Evolutionary conservation across 2,888 invertebrate species (phyloP).

Genomic region (Drosophila mulleri): DNA sequence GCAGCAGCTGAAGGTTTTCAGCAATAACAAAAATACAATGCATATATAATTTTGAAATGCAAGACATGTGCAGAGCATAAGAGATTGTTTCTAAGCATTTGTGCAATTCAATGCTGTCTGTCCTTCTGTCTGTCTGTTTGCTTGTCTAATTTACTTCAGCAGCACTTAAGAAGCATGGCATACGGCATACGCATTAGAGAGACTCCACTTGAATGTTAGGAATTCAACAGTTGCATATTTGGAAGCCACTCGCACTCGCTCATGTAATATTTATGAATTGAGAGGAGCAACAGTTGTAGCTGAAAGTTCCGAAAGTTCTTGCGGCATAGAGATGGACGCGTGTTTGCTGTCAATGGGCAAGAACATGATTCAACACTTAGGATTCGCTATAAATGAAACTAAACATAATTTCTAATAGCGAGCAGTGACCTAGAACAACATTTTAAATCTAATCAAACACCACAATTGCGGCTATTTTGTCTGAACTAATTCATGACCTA

Average conservation of each 20-base stretch:
- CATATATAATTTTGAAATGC: slow-evolving; percentile 29
- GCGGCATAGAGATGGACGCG: slow-evolving; percentile 6
- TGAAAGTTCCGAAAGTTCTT: neutral
- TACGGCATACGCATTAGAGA: neutral
- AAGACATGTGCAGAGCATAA: slow-evolving; percentile 15
- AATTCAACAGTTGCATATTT: slow-evolving; percentile 24
- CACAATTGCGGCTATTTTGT: neutral
- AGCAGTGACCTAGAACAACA: no score
- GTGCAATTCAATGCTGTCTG: slow-evolving; percentile 4
- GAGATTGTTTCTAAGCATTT: slow-evolving; percentile 20
- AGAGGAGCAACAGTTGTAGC: slow-evolving; percentile 10
- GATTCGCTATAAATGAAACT: neutral
- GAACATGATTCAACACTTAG: slow-evolving; percentile 4
- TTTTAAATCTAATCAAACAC: no score
- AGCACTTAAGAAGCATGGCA: slow-evolving; percentile 28
- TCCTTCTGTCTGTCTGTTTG: neutral
- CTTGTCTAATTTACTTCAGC: slow-evolving; percentile 13
- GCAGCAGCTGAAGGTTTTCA: neutral
- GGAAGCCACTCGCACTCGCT: slow-evolving; percentile 9
- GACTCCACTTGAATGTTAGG: slow-evolving; percentile 3
- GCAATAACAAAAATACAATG: neutral
- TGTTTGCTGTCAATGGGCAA: neutral
- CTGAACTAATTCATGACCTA: neutral
- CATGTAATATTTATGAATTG: slow-evolving; percentile 28
- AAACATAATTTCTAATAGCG: neutral